phyloP scores from a whole-genome alignment of 2,888 invertebrate genomes.

The Ophioninae sp. region DNA sequence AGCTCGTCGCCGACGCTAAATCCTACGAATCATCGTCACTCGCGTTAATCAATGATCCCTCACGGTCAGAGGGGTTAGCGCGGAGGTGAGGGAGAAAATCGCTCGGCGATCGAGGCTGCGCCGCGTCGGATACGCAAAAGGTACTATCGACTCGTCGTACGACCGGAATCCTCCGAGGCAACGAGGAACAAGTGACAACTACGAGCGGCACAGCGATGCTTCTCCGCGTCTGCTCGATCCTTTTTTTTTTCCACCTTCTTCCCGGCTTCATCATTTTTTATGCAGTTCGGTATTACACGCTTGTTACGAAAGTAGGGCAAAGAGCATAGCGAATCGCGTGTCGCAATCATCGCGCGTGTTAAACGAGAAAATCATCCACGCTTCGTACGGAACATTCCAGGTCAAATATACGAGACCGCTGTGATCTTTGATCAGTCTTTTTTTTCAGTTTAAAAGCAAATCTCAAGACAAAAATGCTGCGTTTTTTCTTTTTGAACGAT shows the following conservation, averaged over 20 bases:
- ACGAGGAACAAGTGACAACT: constrained; percentile 34
- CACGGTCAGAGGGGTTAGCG: background rate
- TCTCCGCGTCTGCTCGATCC: background rate
- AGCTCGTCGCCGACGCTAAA: constrained; percentile 93
- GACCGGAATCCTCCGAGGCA: constrained; percentile 45
- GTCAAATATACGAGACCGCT: background rate
- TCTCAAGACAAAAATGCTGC: no score
- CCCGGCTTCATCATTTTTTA: constrained; percentile 21
- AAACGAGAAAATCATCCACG: constrained; percentile 29
- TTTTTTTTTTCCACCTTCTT: constrained; percentile 18
- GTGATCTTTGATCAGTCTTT: background rate
- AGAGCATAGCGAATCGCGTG: constrained; percentile 44
- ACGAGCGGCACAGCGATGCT: constrained; percentile 18
- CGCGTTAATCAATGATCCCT: background rate
- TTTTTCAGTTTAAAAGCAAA: no score
- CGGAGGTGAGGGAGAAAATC: background rate
- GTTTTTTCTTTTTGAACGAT: no score
- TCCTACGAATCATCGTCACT: constrained; percentile 83
- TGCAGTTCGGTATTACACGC: constrained; percentile 41
- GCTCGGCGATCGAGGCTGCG: constrained; percentile 17
- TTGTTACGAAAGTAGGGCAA: constrained; percentile 55
- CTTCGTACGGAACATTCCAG: background rate
- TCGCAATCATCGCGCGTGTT: constrained; percentile 37
- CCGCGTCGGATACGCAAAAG: constrained; percentile 21
- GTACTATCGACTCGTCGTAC: constrained; percentile 20